Conservation (phyloP, 1,140 invertebrate genomes). For the Ephestia elutella region DNA sequence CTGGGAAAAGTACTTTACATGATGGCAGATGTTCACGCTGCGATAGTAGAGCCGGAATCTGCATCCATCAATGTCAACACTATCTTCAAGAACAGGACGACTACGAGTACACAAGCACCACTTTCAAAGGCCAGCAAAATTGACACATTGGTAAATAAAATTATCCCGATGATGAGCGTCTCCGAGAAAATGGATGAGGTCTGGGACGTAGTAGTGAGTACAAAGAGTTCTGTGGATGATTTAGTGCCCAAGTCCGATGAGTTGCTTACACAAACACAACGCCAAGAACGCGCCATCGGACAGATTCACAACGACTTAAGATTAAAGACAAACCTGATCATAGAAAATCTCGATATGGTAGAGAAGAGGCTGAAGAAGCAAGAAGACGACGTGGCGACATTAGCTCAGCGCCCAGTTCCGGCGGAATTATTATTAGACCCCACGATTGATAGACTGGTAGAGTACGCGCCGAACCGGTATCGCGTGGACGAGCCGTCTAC, state of each 20-base stretch:
- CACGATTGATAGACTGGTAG: conserved; percentile 83
- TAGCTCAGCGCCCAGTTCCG: conserved; percentile 82
- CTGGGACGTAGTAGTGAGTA: conserved; percentile 90
- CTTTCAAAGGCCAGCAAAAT: conserved; percentile 81
- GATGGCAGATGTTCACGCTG: conserved; percentile 86
- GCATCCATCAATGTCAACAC: conserved; percentile 67
- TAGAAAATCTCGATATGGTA: conserved; percentile 89
- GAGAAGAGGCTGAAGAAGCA: conserved; percentile 88
- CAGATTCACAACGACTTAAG: conserved; percentile 90
- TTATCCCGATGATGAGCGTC: conserved; percentile 87
- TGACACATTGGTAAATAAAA: conserved; percentile 84
- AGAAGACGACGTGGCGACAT: conserved; percentile 82
- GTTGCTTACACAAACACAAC: conserved; percentile 86
- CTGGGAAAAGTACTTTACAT: conserved; percentile 83
- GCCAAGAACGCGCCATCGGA: conserved; percentile 89
- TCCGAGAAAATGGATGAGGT: conserved; percentile 93
- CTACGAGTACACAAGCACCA: conserved; percentile 74
- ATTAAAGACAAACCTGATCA: conserved; percentile 88
- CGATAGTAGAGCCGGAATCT: conserved; percentile 81
- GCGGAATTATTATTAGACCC: conserved; percentile 84
- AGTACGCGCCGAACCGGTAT: conserved; percentile 82
- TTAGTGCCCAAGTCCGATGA: conserved; percentile 90
- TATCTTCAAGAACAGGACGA: conserved; percentile 64
- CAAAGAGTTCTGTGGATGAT: conserved; percentile 88
- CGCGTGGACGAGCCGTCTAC: conserved; percentile 55